These are phyloP conservation scores for Lasiurus borealis DNA, from an alignment of 2,113 vertebrate genomes.

Conservation along the genomic window DNA sequence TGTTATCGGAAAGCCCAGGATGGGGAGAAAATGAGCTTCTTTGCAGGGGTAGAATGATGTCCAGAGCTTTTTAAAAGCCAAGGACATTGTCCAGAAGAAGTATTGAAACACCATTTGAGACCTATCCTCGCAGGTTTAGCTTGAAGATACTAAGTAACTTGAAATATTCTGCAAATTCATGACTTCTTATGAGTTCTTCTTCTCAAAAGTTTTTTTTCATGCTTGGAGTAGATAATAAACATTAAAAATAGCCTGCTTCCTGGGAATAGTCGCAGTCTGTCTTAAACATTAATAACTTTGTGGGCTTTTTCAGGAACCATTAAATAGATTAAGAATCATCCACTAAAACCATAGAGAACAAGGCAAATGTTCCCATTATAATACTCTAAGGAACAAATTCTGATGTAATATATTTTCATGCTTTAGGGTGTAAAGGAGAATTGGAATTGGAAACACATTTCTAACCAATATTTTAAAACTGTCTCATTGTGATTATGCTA, in stretches of 20 bases:
- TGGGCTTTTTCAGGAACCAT: constrained; percentile 53
- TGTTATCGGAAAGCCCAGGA: constrained; percentile 10
- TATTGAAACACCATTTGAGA: neutral
- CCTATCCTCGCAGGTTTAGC: neutral
- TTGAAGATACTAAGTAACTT: constrained; percentile 2
- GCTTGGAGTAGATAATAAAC: constrained; percentile 45
- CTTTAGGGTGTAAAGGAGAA: neutral
- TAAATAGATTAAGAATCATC: constrained; percentile 58
- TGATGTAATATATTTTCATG: neutral
- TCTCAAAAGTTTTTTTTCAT: constrained; percentile 42
- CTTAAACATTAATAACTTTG: constrained; percentile 54
- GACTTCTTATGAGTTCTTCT: constrained; percentile 29
- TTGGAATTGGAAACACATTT: constrained; percentile 57
- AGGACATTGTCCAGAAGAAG: constrained; percentile 5
- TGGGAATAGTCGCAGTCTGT: constrained; percentile 47
- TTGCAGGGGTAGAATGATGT: neutral
- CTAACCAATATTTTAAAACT: constrained; percentile 51
- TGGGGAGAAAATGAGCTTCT: neutral
- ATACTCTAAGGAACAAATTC: constrained; percentile 27
- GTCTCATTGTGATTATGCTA: constrained; percentile 38
- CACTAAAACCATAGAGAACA: constrained; percentile 34
- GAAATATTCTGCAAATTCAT: constrained; percentile 30
- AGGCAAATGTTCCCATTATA: constrained; percentile 67
- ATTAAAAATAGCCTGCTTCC: constrained; percentile 61
- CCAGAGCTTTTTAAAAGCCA: constrained; percentile 20